phyloP scores from a whole-genome alignment of 2,888 invertebrate species.

The Ganaspis brasiliensis region DNA sequence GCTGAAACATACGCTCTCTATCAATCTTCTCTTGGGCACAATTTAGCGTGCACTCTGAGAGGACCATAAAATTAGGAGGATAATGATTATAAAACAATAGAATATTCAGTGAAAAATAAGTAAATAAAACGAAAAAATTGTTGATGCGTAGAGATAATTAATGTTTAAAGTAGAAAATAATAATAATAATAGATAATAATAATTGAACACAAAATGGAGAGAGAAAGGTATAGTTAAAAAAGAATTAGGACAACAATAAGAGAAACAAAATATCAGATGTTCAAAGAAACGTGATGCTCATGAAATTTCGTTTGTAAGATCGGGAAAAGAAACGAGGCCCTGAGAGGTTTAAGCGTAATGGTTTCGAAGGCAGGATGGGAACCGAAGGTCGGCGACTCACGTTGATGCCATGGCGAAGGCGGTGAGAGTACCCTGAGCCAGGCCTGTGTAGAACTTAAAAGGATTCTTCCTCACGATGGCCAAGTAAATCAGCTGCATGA shows the following conservation, averaged over 20 bases:
- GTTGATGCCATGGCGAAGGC: conserved; percentile 96
- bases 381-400: conserved; percentile 84
- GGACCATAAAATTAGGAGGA: background rate
- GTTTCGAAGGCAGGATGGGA: conserved; percentile 72
- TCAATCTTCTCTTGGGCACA: conserved; percentile 58
- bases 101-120: background rate
- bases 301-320: conserved; percentile 44
- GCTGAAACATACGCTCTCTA: conserved; percentile 76
- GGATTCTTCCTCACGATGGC: conserved; percentile 91
- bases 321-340: conserved; percentile 69
- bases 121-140: background rate
- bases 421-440: conserved; percentile 91
- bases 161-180: too few species aligned
- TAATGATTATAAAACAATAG: too few species aligned
- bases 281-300: conserved; percentile 25
- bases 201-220: too few species aligned
- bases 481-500: conserved; percentile 93
- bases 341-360: conserved; percentile 76
- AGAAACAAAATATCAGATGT: too few species aligned
- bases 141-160: too few species aligned
- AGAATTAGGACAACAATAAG: too few species aligned
- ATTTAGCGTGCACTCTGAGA: conserved; percentile 25
- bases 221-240: too few species aligned
- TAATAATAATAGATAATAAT: too few species aligned
- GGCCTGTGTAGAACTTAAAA: conserved; percentile 91